Evolutionary conservation across 2,888 invertebrate genomes (phyloP).

Genomic region (Hyppa rectilinea): DNA sequence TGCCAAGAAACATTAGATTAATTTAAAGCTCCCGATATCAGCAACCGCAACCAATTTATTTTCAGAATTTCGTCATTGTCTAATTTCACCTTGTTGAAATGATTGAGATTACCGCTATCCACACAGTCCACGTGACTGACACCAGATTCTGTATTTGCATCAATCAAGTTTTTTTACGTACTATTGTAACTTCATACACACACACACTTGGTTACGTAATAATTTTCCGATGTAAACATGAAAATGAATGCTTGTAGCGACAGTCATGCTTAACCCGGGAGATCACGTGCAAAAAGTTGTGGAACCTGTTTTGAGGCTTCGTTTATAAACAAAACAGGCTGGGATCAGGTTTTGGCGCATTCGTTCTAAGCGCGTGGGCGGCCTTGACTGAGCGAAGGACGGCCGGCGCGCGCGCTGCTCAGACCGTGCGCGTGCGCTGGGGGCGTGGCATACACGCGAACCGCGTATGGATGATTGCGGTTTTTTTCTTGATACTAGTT

Average conservation of each 20-base stretch:
- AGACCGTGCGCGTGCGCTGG: slow-evolving; percentile 77
- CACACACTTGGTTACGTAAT: slow-evolving; percentile 28
- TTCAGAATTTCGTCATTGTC: slow-evolving; percentile 53
- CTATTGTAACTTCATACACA: slow-evolving; percentile 42
- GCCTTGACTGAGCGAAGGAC: slow-evolving; percentile 87
- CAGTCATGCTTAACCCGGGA: slow-evolving; percentile 29
- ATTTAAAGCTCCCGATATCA: slow-evolving; percentile 46
- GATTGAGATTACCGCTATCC: slow-evolving; percentile 45
- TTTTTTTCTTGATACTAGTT: slow-evolving; percentile 63
- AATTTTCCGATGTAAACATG: slow-evolving; percentile 35
- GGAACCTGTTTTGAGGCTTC: slow-evolving; percentile 74
- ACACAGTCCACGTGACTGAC: slow-evolving; percentile 55
- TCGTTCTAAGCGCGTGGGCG: slow-evolving; percentile 80
- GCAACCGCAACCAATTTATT: slow-evolving; percentile 54
- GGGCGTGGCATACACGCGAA: slow-evolving; percentile 79
- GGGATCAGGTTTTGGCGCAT: slow-evolving; percentile 77
- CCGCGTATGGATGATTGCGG: slow-evolving; percentile 61
- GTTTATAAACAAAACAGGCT: slow-evolving; percentile 78
- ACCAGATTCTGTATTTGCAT: slow-evolving; percentile 40
- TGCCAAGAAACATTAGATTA: slow-evolving; percentile 72
- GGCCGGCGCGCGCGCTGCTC: slow-evolving; percentile 70
- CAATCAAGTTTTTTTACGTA: slow-evolving; percentile 48
- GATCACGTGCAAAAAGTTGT: slow-evolving; percentile 65
- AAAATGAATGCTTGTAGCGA: slow-evolving; percentile 32
- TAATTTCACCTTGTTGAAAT: slow-evolving; percentile 34